Evolutionary conservation across 2,113 vertebrate genomes (phyloP), one percentile per base, ranked within the genome.

Genomic region (Plecturocebus donacophilus): DNA sequence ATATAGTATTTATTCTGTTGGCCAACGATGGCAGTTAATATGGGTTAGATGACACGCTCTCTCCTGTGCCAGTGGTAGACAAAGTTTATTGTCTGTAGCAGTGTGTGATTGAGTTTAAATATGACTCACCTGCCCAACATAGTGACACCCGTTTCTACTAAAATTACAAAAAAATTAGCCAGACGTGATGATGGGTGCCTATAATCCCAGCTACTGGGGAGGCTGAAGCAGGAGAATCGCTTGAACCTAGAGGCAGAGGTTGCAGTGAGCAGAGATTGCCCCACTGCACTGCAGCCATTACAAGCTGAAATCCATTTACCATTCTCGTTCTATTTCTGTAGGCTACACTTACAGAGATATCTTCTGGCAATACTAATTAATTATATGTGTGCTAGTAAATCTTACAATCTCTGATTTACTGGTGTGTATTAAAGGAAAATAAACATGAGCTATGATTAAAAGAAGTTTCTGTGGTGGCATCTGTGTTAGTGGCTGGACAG

Each of bases 351-450:
- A 40, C 12, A 76, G 68, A 70, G 42, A 40, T 92, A 12, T 35
- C 54, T 95, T 77, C 83, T 90, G 13, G 90, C 23, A 96, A 38
- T 87, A 82, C 6, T 3, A 64, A 66, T 79, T 95, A 11, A 40
- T 91, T 93, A 23, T 82, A 58, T 80, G 7, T 80, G 70, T 80
- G 25, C 61, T 85, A 40, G 8, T 85, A 21, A 75, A 75, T 94
- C 54, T 95, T 93, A 64, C 4, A 71, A 35, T 93, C 61, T 95
- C 56, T 71, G 68, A 52, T 90, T 79, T 86, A 25, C 49, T 91
- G 30, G 25, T 87, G 5, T 95, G 56, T 77, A 32, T 77, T 87
- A 92, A 95, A 96, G 87, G 84, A 27, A 8, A 95, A 35, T 93
- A 91, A 96, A 86, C 8, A 85, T 61, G 64, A 93, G 8, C 47